These are phyloP conservation scores for Ceratitis capitata DNA, from an alignment of 1,140 invertebrate genomes.

Conservation along the genomic window DNA sequence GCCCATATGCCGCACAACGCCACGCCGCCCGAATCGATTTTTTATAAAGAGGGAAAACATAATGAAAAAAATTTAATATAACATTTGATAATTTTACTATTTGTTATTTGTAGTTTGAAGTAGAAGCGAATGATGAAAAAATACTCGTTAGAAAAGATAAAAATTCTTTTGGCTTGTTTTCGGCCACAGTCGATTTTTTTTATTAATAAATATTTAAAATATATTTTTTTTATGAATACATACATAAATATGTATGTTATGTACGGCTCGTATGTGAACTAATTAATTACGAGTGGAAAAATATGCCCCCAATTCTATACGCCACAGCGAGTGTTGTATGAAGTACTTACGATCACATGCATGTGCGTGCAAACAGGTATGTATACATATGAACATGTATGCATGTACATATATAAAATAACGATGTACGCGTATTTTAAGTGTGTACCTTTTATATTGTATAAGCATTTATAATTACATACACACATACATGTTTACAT, in stretches of 20 bases:
- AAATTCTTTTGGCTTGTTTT: not conserved
- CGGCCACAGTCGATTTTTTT: constrained; percentile 22
- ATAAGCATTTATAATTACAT: constrained; percentile 31
- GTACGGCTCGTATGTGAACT: not conserved
- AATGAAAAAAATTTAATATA: not conserved
- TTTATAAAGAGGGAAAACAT: too few species aligned
- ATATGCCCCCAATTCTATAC: not conserved
- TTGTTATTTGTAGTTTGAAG: constrained; percentile 18
- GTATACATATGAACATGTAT: too few species aligned
- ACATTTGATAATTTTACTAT: not conserved
- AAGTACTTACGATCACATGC: too few species aligned
- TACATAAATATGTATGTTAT: not conserved
- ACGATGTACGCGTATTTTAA: constrained; percentile 21
- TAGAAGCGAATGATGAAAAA: not conserved
- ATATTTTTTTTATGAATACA: not conserved
- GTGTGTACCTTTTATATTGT: constrained; percentile 29
- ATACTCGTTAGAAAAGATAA: constrained; percentile 7
- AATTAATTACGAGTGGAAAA: not conserved
- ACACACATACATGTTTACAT: not conserved
- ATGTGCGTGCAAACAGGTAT: too few species aligned
- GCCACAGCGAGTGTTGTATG: not conserved
- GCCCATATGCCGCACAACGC: too few species aligned
- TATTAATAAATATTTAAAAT: not conserved
- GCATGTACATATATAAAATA: too few species aligned
- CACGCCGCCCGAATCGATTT: too few species aligned